These are phyloP conservation scores for Ophion ellenae DNA, from an alignment of 2,888 invertebrate species.

Conservation along the genomic window DNA sequence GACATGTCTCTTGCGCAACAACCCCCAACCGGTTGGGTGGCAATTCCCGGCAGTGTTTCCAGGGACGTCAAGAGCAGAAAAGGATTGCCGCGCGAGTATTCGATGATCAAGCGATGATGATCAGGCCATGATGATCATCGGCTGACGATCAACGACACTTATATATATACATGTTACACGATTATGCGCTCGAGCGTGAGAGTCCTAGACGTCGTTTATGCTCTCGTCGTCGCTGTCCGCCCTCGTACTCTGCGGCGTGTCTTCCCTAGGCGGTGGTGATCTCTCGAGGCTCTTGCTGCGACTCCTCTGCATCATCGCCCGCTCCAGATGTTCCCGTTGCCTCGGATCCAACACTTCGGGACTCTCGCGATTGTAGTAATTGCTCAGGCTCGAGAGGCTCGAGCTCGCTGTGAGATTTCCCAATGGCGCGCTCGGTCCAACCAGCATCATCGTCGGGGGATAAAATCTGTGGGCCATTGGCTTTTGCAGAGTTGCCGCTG, in stretches of 20 bases:
- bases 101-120: neutral
- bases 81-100: neutral
- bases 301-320: conserved; percentile 73
- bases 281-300: conserved; percentile 79
- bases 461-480: conserved; percentile 89
- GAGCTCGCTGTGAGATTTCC: conserved; percentile 89
- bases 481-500: conserved; percentile 91
- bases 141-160: conserved; percentile 11
- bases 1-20: too few relatives aligned
- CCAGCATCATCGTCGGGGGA: conserved; percentile 87
- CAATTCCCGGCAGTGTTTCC: neutral
- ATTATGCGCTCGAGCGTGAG: conserved; percentile 14
- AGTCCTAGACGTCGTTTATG: conserved; percentile 82
- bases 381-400: conserved; percentile 79
- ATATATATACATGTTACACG: neutral
- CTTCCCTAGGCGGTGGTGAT: conserved; percentile 74
- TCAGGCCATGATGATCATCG: neutral
- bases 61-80: neutral
- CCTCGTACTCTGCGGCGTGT: conserved; percentile 79
- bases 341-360: conserved; percentile 77
- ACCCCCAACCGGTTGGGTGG: neutral
- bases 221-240: conserved; percentile 82
- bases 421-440: conserved; percentile 89
- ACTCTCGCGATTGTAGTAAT: conserved; percentile 79
- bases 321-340: conserved; percentile 73